A percentile compares a stretch with the other conserved stretches of the same genome.
phyloP scores from a whole-genome alignment of 2,888 invertebrate species.

The Stegophylla sp. region DNA sequence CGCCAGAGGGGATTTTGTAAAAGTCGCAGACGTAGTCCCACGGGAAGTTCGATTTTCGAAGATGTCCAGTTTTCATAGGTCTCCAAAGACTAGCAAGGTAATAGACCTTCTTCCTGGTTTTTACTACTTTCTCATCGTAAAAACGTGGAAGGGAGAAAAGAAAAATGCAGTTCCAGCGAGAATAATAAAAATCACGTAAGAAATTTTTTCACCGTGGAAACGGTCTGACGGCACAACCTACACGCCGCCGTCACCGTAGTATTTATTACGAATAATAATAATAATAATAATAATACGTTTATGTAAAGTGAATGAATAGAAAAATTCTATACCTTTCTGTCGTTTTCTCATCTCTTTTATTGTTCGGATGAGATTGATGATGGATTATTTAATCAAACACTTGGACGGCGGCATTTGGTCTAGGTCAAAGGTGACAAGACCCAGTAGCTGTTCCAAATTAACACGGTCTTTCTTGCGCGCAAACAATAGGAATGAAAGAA shows the following conservation, averaged over 20 bases:
- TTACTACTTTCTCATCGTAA: constrained; percentile 54
- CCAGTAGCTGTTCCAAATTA: constrained; percentile 56
- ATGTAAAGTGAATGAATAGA: constrained; percentile 13
- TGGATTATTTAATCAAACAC: constrained; percentile 57
- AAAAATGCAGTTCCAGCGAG: constrained; percentile 42
- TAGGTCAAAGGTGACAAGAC: constrained; percentile 53
- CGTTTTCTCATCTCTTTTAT: constrained; percentile 37
- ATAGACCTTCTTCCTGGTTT: constrained; percentile 42
- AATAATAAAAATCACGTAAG: constrained; percentile 41
- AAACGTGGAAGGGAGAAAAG: constrained; percentile 41
- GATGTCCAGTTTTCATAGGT: constrained; percentile 58
- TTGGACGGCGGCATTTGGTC: constrained; percentile 29
- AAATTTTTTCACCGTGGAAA: constrained; percentile 13
- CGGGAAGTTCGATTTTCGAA: constrained; percentile 55
- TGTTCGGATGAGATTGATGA: constrained; percentile 50
- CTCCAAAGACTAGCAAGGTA: constrained; percentile 54
- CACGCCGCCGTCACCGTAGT: background rate
- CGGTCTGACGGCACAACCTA: background rate
- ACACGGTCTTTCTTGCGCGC: constrained; percentile 37
- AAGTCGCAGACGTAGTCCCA: constrained; percentile 45
- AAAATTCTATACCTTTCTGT: background rate
- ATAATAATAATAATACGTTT: background rate
- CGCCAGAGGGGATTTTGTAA: constrained; percentile 10
- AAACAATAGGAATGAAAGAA: constrained; percentile 51
- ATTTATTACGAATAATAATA: constrained; percentile 19